Evolutionary conservation across 2,113 vertebrate genomes (phyloP), one percentile per base, ranked within the genome.

Genomic region (Climacteris rufus): DNA sequence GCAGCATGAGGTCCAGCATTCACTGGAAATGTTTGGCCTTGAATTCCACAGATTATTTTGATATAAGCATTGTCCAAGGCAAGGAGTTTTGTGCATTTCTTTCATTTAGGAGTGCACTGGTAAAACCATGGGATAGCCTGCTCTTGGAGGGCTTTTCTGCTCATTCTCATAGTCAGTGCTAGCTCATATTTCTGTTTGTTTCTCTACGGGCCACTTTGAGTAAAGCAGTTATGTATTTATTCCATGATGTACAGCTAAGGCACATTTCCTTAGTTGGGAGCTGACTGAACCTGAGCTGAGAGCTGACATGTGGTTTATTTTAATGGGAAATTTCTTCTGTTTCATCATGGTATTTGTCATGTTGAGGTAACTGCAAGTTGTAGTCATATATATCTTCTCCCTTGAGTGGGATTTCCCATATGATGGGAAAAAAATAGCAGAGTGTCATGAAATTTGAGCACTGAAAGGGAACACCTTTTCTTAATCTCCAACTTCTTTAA

Each of bases 241-340:
- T 80, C 52, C 53, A 2, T 90, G 96, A 97, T 95, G 74, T 95
- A 87, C 84, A 93, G 89, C 88, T 80, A 75, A 85, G 52, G 30
- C 22, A 13, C 37, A 78, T 94, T 97, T 96, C 68, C 84, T 93
- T 85, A 75, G 77, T 2, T 28, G 66, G 87, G 77, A 90, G 24
- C 65, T 3, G 21, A 40, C 47, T 70, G 77, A 94, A 92, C 74
- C 66, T 64, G 75, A 90, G 83, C 63, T 91, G 87, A 92, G 94
- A 86, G 89, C 60, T 97, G 94, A 97, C 94, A 90, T 85, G 91
- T 74, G 80, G 85, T 97, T 97, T 95, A 94, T 95, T 97, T 97
- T 97, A 94, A 91, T 94, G 85, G 77, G 70, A 94, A 94, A 91
- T 94, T 94, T 96, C 77, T 96, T 94, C 86, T 96, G 60, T 95